Conservation (phyloP, 1,140 invertebrate genomes). For the Theocolax elegans region DNA sequence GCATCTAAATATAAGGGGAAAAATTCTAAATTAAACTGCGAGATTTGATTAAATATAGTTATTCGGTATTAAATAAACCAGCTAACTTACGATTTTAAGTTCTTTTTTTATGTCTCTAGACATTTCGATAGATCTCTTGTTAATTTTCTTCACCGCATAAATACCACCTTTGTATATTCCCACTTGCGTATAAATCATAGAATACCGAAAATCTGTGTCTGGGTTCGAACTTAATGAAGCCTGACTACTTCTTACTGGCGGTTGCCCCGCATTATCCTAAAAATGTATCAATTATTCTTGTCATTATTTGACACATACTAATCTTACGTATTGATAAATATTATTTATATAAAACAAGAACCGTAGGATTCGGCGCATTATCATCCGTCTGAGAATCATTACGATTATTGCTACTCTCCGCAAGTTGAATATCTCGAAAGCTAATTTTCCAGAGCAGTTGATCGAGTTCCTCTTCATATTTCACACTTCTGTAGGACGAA, state of each 20-base stretch:
- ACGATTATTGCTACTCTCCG: conserved; percentile 52
- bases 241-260: conserved; percentile 82
- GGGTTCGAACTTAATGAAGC: conserved; percentile 88
- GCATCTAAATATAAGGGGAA: conserved; percentile 73
- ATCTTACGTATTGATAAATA: too few relatives aligned
- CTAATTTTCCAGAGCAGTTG: conserved; percentile 96
- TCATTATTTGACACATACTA: too few relatives aligned
- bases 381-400: too few relatives aligned
- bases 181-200: conserved; percentile 87
- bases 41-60: too few relatives aligned
- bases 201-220: conserved; percentile 86
- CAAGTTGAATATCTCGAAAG: conserved; percentile 85
- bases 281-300: conserved; percentile 56
- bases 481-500: conserved; percentile 93
- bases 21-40: conserved; percentile 13
- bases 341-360: too few relatives aligned
- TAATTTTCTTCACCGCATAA: conserved; percentile 87
- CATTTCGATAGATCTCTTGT: conserved; percentile 89
- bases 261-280: conserved; percentile 56
- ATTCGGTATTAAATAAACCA: too few relatives aligned
- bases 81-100: conserved; percentile 82
- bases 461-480: conserved; percentile 94
- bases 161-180: conserved; percentile 89
- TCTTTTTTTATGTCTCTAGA: conserved; percentile 94
- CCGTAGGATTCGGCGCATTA: conserved; percentile 11